Conservation (phyloP, 1,140 invertebrate genomes). For the Atta cephalotes region DNA sequence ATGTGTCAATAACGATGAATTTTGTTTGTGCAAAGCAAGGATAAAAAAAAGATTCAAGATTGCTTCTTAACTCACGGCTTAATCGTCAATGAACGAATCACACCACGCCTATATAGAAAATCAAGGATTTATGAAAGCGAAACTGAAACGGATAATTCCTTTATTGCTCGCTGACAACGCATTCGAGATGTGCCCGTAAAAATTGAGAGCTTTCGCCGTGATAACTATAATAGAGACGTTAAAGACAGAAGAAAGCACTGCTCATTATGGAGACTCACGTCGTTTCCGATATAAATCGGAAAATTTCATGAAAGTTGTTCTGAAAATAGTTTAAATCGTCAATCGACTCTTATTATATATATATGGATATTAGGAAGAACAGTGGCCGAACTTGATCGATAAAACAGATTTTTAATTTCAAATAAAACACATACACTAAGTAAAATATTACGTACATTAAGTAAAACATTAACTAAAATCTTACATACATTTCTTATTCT, state of each 20-base stretch:
- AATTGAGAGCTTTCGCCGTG: slow-evolving; percentile 42
- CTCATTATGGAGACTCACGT: not conserved
- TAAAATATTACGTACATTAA: no score
- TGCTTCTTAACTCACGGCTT: not conserved
- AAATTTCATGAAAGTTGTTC: not conserved
- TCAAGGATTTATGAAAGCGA: slow-evolving; percentile 35
- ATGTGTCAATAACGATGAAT: slow-evolving; percentile 4
- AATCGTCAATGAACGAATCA: slow-evolving; percentile 16
- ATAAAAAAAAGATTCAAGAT: not conserved
- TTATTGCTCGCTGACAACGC: not conserved
- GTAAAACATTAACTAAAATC: no score
- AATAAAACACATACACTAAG: no score
- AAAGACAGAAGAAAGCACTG: slow-evolving; percentile 14
- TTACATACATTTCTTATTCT: no score
- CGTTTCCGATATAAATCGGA: not conserved
- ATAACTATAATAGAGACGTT: slow-evolving; percentile 13
- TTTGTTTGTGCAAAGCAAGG: slow-evolving; percentile 2
- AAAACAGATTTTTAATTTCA: no score
- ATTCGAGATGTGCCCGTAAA: not conserved
- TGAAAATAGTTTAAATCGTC: not conserved
- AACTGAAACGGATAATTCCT: slow-evolving; percentile 16
- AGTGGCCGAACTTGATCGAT: no score
- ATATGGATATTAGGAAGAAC: no score
- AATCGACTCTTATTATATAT: no score
- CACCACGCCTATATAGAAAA: slow-evolving; percentile 22